Base-by-base conservation (phyloP, 92 coral and sea anemone genomes). In the Micromussa lordhowensis region DNA sequence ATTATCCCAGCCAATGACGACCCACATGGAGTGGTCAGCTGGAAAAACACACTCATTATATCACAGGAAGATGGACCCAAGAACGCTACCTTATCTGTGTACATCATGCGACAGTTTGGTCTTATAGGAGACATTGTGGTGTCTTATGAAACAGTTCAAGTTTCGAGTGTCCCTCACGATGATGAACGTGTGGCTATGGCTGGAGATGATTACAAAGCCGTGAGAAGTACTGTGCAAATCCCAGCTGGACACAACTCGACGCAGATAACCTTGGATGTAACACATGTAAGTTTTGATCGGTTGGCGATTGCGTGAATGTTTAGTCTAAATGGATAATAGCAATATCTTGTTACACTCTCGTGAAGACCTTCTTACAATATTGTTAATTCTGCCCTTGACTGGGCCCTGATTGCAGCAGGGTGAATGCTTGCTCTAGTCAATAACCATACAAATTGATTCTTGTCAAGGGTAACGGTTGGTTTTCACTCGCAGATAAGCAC, bases 1-100 rank as follows among this genome's bases (percentile, higher is more conserved):
- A 31, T 92, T 68, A 93, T 97, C 82, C 98, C 95, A 81, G 96
- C 96, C 15, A 97, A 97, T 87, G 99, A 96, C 44, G 99, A 97
- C 13, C 99, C 98, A 13, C 93, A 97, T 80, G 99, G 99, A 18
- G 89, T 97, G 22, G 82, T 97, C 88, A 85, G 92, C 44, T 97
- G 99, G 99, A 83, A 69, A 26, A 77, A 85, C 36, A 84, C 96
- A 19, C 86, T 94, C 16, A 85, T 89, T 40, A 90, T 97, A 8
- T 94, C 99, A 16, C 99, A 97, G 81, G 96, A 94, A 81, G 83
- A 83, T 24, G 85, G 85, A 24, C 86, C 93, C 24, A 93, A 80
- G 55, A 96, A 91, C 84, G 91, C 87, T 48, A 92, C 97, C 34
- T 64, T 95, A 24, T 80, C 92, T 48, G 64, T 97, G 71, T 87